Evolutionary conservation across 1,140 invertebrate species (phyloP).

Genomic region (Schlechtendalia chinensis): DNA sequence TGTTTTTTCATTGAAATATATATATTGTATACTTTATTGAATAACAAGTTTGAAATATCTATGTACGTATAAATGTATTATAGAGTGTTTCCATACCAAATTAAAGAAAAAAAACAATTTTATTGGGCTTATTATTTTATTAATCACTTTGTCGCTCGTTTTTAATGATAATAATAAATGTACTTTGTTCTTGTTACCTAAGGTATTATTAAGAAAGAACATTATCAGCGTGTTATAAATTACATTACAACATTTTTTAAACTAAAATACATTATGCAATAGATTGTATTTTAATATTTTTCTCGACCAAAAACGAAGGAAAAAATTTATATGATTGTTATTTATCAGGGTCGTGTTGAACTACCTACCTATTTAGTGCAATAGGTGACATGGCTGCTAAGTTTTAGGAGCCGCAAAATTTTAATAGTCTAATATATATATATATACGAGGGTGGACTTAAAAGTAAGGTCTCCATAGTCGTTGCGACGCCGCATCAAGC

Average conservation of each 20-base stretch:
- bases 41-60: not conserved
- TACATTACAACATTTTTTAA: not conserved
- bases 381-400: no score
- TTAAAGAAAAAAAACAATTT: not conserved
- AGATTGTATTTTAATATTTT: not conserved
- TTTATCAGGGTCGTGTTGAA: no score
- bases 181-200: not conserved
- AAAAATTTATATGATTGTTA: not conserved
- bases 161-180: slow-evolving; percentile 12
- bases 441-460: no score
- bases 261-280: not conserved
- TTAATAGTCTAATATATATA: no score
- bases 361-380: no score
- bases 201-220: not conserved
- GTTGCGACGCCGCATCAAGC: no score
- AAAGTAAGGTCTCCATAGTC: no score
- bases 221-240: not conserved
- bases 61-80: not conserved
- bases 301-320: not conserved
- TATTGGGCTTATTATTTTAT: slow-evolving; percentile 20
- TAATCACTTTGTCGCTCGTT: not conserved
- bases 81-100: not conserved
- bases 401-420: no score
- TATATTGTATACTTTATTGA: not conserved
- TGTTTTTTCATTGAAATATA: no score